Evolutionary conservation across 1,140 invertebrate genomes (phyloP).

Genomic region (Drosophila ambigua): DNA sequence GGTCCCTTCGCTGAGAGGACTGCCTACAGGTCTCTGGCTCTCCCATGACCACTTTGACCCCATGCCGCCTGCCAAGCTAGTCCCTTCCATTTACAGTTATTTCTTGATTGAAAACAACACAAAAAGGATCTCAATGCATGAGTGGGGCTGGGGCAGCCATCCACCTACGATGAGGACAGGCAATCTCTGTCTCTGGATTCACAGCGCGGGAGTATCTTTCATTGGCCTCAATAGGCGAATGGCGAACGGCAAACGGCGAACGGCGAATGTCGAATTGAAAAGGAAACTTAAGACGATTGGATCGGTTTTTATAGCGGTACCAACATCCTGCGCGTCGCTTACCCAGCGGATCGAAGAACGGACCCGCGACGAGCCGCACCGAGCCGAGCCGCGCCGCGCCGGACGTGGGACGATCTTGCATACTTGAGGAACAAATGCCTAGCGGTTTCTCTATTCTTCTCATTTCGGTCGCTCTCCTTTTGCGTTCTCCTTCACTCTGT

Average conservation of each 20-base stretch:
- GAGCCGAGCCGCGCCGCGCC: conserved; percentile 16
- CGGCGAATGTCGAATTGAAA: conserved; percentile 29
- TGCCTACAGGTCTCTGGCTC: neutral
- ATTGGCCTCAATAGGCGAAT: conserved; percentile 39
- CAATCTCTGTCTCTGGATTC: too few species aligned
- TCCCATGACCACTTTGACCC: conserved; percentile 30
- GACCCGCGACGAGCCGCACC: conserved; percentile 40
- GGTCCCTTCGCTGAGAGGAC: too few species aligned
- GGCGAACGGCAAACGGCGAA: neutral
- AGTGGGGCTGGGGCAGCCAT: neutral
- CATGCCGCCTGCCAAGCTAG: neutral
- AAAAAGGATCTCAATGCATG: conserved; percentile 8
- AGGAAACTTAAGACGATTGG: conserved; percentile 74
- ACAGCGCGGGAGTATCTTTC: conserved; percentile 33
- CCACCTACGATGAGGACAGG: too few species aligned
- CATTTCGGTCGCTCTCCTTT: neutral
- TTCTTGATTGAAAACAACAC: conserved; percentile 2
- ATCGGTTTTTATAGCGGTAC: conserved; percentile 77
- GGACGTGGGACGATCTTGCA: conserved; percentile 61
- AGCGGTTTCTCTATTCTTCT: conserved; percentile 63
- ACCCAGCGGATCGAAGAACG: conserved; percentile 44
- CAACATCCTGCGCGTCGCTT: conserved; percentile 64
- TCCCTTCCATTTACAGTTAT: conserved; percentile 34
- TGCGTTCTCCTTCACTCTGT: conserved; percentile 4
- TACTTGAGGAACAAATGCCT: conserved; percentile 70